These are phyloP conservation scores for Bembecia ichneumoniformis DNA, from an alignment of 2,888 invertebrate genomes.

Conservation along the genomic window DNA sequence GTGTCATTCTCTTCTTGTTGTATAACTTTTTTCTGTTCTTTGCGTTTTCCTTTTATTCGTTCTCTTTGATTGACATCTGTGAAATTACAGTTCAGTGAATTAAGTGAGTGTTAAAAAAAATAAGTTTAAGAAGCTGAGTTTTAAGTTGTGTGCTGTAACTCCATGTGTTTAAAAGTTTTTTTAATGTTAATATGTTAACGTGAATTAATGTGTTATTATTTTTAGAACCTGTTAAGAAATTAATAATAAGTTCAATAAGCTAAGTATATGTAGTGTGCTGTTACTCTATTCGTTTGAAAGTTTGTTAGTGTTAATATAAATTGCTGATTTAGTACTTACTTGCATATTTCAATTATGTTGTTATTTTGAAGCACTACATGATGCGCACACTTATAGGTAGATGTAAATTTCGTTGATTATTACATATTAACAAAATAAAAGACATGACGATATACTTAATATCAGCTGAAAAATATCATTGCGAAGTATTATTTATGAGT, in stretches of 20 bases:
- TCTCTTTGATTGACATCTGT: constrained; percentile 55
- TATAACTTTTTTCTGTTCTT: constrained; percentile 33
- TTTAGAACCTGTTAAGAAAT: too few species aligned
- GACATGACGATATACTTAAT: neutral
- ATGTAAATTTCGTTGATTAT: constrained; percentile 3
- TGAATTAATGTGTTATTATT: too few species aligned
- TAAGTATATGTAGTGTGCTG: too few species aligned
- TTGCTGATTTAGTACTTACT: constrained; percentile 14
- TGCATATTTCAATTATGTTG: constrained; percentile 8
- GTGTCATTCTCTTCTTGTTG: constrained; percentile 23
- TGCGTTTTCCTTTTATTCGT: constrained; percentile 43
- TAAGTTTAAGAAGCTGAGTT: too few species aligned
- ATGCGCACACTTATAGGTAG: too few species aligned
- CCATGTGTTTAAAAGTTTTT: neutral
- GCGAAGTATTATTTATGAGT: too few species aligned
- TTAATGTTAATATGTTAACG: neutral
- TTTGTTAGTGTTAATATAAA: neutral
- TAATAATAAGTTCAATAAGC: too few species aligned
- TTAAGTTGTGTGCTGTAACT: neutral
- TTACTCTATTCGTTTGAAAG: too few species aligned
- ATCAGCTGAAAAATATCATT: too few species aligned
- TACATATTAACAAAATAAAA: constrained; percentile 8
- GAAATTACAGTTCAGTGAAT: constrained; percentile 39
- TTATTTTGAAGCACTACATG: constrained; percentile 6
- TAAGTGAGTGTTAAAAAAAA: neutral